phyloP scores from a whole-genome alignment of 2,797 vertebrate species.

The Ctenochaetus hawaiiensis region DNA sequence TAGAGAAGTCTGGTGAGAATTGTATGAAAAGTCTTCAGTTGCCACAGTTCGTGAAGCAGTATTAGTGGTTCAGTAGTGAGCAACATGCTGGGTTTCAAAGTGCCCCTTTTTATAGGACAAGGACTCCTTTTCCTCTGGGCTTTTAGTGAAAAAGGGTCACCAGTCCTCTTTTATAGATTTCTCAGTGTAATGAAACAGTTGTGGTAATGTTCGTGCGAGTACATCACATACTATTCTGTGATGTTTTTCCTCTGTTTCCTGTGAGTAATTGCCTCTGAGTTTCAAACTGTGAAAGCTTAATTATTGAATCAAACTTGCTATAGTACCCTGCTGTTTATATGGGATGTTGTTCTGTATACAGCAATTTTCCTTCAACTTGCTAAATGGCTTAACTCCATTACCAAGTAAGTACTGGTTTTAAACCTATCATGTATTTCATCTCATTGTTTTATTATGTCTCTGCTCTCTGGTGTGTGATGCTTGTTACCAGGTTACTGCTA shows the following conservation, averaged over 20 bases:
- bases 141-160: constrained; percentile 84
- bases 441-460: constrained; percentile 69
- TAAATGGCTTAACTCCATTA: constrained; percentile 34
- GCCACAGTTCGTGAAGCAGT: constrained; percentile 68
- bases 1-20: constrained; percentile 41
- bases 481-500: constrained; percentile 84
- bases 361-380: constrained; percentile 30
- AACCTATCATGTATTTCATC: constrained; percentile 44
- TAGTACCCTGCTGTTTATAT: constrained; percentile 11
- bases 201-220: constrained; percentile 61
- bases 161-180: constrained; percentile 75
- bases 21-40: constrained; percentile 72
- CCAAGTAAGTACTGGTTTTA: constrained; percentile 24
- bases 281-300: constrained; percentile 27
- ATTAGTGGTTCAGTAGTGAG: constrained; percentile 81
- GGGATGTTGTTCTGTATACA: constrained; percentile 6
- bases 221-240: constrained; percentile 44
- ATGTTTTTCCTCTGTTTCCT: constrained; percentile 35
- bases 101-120: constrained; percentile 89
- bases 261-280: constrained; percentile 14
- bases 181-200: constrained; percentile 73
- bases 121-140: constrained; percentile 87
- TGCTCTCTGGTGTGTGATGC: constrained; percentile 64
- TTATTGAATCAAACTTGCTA: constrained; percentile 20
- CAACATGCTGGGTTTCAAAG: constrained; percentile 85